Evolutionary conservation across 2,888 invertebrate genomes (phyloP).

Genomic region (Dendrolimus pini): DNA sequence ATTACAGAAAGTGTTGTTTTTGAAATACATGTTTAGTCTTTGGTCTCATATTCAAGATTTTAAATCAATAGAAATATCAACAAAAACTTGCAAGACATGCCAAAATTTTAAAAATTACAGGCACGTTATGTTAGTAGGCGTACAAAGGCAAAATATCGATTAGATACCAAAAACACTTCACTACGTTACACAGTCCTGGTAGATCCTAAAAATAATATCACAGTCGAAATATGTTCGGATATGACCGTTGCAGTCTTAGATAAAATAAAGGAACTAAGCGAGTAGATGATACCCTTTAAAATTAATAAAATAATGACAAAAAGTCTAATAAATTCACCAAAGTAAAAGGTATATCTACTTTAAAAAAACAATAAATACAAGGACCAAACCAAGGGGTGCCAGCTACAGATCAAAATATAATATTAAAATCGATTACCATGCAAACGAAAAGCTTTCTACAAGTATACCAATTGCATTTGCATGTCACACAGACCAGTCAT

Average conservation of each 20-base stretch:
- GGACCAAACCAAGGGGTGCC: constrained; percentile 75
- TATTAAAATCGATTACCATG: constrained; percentile 55
- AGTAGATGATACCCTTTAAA: neutral
- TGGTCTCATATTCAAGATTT: no score
- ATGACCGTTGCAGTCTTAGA: constrained; percentile 54
- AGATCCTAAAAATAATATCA: constrained; percentile 62
- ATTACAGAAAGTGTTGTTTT: no score
- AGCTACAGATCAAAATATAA: constrained; percentile 61
- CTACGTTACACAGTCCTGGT: constrained; percentile 26
- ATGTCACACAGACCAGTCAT: constrained; percentile 24
- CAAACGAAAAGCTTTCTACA: constrained; percentile 58
- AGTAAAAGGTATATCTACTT: constrained; percentile 16
- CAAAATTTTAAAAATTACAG: no score
- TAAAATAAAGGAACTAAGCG: constrained; percentile 32
- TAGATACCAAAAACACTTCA: constrained; percentile 28
- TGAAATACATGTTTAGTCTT: no score
- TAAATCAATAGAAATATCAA: no score
- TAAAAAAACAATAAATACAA: constrained; percentile 27
- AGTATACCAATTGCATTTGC: constrained; percentile 38
- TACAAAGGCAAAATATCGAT: constrained; percentile 26
- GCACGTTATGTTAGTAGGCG: constrained; percentile 22
- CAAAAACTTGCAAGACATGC: no score
- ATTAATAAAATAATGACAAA: constrained; percentile 5
- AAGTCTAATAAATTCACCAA: no score
- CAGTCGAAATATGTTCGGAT: constrained; percentile 52